Percentiles rank a stretch among this genome's conserved stretches.
These are phyloP conservation scores for Probaryconus sp. DNA, from an alignment of 1,140 invertebrate species.

Conservation along the genomic window DNA sequence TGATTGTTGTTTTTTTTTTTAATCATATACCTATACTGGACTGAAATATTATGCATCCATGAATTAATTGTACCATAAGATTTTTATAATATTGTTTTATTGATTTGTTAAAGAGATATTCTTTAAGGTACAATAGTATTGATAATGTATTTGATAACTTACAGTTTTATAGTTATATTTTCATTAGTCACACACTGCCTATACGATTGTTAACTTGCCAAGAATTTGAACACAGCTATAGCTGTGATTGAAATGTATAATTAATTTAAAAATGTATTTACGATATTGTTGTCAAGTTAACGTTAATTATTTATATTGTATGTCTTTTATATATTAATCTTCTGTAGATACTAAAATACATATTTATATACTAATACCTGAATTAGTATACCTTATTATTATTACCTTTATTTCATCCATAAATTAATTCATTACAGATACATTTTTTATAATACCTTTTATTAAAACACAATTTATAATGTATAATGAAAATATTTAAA, in stretches of 20 bases:
- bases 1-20: conserved; percentile 1
- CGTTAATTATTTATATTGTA: conserved; percentile 37
- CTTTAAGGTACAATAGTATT: conserved; percentile 14
- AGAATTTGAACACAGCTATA: conserved; percentile 1
- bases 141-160: conserved; percentile 4
- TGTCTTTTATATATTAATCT: conserved; percentile 39
- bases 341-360: conserved; percentile 41
- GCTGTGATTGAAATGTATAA: conserved; percentile 5
- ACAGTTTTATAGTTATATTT: neutral
- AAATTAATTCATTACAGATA: neutral
- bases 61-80: neutral
- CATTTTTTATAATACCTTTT: neutral
- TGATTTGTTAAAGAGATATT: neutral
- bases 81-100: conserved; percentile 11
- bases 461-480: too few relatives aligned
- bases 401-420: neutral
- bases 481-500: too few relatives aligned
- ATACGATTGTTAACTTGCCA: conserved; percentile 14
- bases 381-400: neutral
- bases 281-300: conserved; percentile 19
- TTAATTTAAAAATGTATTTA: conserved; percentile 29
- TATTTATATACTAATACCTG: neutral
- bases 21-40: conserved; percentile 9
- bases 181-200: conserved; percentile 19
- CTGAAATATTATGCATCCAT: conserved; percentile 17